Percentiles rank a stretch among this genome's conserved stretches.
phyloP scores from a whole-genome alignment of 2,797 vertebrate genomes.

The Mormyrops boulengeri region DNA sequence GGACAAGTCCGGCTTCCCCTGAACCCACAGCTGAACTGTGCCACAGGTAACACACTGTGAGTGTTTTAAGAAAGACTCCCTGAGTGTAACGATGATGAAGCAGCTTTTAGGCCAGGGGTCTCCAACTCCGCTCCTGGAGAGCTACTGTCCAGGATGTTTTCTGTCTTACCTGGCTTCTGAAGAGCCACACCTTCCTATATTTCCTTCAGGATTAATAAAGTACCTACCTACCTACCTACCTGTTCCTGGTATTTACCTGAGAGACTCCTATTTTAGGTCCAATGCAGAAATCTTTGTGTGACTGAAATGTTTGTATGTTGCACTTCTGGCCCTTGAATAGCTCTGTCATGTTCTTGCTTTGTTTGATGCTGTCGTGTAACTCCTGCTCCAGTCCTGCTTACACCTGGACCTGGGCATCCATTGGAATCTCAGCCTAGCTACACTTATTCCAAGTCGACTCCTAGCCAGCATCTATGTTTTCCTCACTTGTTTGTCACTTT shows the following conservation, averaged over 20 bases:
- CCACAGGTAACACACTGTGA: neutral
- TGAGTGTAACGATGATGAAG: neutral
- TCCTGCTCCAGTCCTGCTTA: neutral
- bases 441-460: neutral
- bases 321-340: neutral
- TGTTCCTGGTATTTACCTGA: neutral
- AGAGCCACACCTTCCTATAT: neutral
- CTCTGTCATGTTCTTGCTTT: neutral
- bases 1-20: neutral
- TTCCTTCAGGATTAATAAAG: too few species aligned
- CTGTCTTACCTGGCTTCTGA: neutral
- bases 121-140: neutral
- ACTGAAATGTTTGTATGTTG: neutral
- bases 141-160: neutral
- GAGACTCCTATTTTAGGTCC: neutral
- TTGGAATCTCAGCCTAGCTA: neutral
- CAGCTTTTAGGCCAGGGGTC: neutral
- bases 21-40: neutral
- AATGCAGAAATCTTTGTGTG: neutral
- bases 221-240: too few species aligned
- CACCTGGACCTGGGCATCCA: neutral
- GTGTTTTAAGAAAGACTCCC: neutral
- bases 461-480: neutral
- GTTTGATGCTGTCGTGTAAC: neutral
- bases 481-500: neutral